Conservation (phyloP, 2,797 vertebrate genomes). For the Halcyon chelicuti region DNA sequence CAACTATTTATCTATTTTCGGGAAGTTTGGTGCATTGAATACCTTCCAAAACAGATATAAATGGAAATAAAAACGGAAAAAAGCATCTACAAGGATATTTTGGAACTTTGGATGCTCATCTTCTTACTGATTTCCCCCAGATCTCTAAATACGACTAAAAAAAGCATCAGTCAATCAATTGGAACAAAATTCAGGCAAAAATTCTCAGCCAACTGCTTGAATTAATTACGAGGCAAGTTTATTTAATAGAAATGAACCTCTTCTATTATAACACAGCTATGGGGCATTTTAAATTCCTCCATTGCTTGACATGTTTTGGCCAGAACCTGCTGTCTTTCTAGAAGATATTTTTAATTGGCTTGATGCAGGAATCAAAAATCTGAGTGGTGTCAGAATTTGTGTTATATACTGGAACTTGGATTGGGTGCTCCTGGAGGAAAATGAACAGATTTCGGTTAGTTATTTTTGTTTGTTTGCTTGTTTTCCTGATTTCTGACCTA, state of each 20-base stretch:
- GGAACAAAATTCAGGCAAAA: constrained; percentile 18
- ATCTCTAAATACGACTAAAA: not conserved
- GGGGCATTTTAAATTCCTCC: constrained; percentile 18
- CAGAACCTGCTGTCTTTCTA: not conserved
- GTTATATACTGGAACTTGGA: not conserved
- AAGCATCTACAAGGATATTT: not conserved
- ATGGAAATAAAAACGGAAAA: not conserved
- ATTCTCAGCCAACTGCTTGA: not conserved
- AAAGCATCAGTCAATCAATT: not conserved
- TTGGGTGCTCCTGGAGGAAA: not conserved
- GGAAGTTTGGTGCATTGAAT: not conserved
- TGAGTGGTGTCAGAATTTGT: not conserved
- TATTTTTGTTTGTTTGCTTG: not conserved
- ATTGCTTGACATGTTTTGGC: not conserved
- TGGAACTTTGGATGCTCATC: not conserved
- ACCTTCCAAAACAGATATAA: not conserved
- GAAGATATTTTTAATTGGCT: not conserved
- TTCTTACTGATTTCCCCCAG: not conserved
- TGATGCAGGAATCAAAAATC: not conserved
- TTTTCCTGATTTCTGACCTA: not conserved
- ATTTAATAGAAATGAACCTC: not conserved
- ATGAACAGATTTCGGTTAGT: not conserved
- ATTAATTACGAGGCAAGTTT: not conserved
- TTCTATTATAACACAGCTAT: not conserved
- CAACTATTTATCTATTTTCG: not conserved